Evolutionary conservation across 2,113 vertebrate species (phyloP).

Genomic region (Cyphomyrus plagiostoma): DNA sequence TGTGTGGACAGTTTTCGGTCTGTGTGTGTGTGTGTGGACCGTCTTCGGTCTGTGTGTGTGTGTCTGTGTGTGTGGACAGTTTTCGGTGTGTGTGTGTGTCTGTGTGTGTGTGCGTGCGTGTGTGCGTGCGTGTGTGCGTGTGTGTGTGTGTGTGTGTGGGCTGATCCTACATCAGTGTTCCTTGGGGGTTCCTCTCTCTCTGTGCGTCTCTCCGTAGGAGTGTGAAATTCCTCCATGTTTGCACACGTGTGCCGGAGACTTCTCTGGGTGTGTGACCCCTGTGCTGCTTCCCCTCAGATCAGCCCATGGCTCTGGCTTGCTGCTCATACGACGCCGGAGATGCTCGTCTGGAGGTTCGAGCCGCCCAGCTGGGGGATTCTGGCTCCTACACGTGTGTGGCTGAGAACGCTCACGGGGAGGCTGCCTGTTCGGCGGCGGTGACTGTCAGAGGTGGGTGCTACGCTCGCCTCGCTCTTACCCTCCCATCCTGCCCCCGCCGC

Average conservation of each 20-base stretch:
- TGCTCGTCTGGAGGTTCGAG: constrained; percentile 65
- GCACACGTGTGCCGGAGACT: neutral
- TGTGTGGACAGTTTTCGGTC: too few relatives aligned
- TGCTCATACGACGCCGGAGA: constrained; percentile 56
- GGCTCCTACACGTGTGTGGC: constrained; percentile 73
- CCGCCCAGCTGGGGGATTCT: constrained; percentile 64
- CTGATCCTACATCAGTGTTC: neutral
- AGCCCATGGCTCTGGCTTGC: constrained; percentile 67
- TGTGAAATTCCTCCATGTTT: neutral
- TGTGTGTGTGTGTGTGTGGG: neutral
- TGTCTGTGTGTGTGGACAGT: neutral
- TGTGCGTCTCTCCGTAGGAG: neutral
- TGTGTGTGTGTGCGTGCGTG: too few relatives aligned
- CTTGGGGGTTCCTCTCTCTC: neutral
- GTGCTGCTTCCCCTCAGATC: constrained; percentile 51
- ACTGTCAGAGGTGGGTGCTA: constrained; percentile 64
- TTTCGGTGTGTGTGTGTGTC: too few relatives aligned
- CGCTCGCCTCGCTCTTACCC: neutral
- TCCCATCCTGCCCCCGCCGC: neutral
- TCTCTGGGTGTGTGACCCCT: neutral
- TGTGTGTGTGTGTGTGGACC: too few relatives aligned
- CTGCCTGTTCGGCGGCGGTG: constrained; percentile 67
- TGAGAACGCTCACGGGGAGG: constrained; percentile 62
- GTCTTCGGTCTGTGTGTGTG: too few relatives aligned
- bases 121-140: neutral